Evolutionary conservation across 2,888 invertebrate genomes (phyloP).

Genomic region (Leptinotarsa haldemani): DNA sequence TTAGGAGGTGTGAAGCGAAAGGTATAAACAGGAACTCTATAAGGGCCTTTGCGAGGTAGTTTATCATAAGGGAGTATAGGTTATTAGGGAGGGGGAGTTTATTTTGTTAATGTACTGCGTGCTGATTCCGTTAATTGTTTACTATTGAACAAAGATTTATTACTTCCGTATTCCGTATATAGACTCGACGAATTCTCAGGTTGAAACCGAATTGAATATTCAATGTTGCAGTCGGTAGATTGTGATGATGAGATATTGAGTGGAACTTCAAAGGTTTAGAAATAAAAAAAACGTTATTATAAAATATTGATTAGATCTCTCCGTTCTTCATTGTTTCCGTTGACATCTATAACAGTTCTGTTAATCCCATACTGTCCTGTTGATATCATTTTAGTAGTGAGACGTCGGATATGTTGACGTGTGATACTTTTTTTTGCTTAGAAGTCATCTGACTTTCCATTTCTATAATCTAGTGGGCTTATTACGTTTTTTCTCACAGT

Average conservation of each 20-base stretch:
- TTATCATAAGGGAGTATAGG: constrained; percentile 33
- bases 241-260: not conserved
- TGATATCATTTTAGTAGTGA: too few species aligned
- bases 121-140: constrained; percentile 39
- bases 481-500: too few species aligned
- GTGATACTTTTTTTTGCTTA: too few species aligned
- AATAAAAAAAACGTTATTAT: too few species aligned
- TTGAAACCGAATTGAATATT: not conserved
- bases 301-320: too few species aligned
- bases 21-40: constrained; percentile 26
- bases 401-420: too few species aligned
- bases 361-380: too few species aligned
- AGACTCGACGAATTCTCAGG: not conserved
- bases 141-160: constrained; percentile 36
- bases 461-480: too few species aligned
- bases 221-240: not conserved
- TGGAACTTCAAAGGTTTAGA: too few species aligned
- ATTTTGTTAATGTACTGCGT: constrained; percentile 40
- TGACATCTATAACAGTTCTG: too few species aligned
- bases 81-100: constrained; percentile 36
- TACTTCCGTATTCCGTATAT: constrained; percentile 5
- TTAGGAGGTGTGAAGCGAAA: constrained; percentile 39
- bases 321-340: too few species aligned
- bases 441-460: too few species aligned
- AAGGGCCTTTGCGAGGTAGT: constrained; percentile 24